Percentiles rank a stretch among this genome's conserved stretches.
Evolutionary conservation across 2,888 invertebrate genomes (phyloP).

Genomic region (Deladenus siricidicola): DNA sequence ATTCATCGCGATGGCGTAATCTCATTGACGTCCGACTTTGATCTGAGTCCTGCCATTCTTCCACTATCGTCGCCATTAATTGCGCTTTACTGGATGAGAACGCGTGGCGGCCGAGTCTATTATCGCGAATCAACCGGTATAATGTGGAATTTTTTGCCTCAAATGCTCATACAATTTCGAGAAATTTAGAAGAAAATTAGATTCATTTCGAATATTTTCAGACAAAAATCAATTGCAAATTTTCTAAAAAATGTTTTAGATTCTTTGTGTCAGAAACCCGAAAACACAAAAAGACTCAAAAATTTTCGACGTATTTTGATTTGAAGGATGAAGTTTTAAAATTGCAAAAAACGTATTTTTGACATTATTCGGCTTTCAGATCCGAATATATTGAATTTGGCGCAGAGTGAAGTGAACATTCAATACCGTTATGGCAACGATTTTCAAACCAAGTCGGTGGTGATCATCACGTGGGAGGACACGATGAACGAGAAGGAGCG

Average conservation of each 20-base stretch:
- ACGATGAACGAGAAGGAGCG: conserved; percentile 21
- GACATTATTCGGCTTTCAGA: conserved; percentile 32
- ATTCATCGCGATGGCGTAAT: conserved; percentile 48
- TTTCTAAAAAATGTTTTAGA: no score
- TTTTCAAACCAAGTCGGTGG: conserved; percentile 45
- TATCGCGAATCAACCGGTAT: conserved; percentile 49
- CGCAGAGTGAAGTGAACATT: conserved; percentile 52
- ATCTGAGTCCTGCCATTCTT: conserved; percentile 22
- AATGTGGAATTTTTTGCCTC: neutral
- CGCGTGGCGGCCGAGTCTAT: conserved; percentile 39
- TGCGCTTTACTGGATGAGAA: conserved; percentile 48
- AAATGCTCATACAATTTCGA: neutral
- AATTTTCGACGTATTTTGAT: neutral
- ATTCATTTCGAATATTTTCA: neutral
- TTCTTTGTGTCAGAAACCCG: no score
- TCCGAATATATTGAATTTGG: conserved; percentile 40
- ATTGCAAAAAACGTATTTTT: neutral
- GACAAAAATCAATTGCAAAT: neutral
- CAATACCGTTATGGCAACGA: conserved; percentile 50
- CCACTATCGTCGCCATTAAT: conserved; percentile 40
- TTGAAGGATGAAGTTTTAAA: neutral
- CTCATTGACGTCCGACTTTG: conserved; percentile 22
- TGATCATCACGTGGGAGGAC: conserved; percentile 52
- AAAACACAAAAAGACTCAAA: no score
- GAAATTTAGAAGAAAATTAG: neutral